phyloP scores from a whole-genome alignment of 2,888 invertebrate genomes.

The Dione vanillae region DNA sequence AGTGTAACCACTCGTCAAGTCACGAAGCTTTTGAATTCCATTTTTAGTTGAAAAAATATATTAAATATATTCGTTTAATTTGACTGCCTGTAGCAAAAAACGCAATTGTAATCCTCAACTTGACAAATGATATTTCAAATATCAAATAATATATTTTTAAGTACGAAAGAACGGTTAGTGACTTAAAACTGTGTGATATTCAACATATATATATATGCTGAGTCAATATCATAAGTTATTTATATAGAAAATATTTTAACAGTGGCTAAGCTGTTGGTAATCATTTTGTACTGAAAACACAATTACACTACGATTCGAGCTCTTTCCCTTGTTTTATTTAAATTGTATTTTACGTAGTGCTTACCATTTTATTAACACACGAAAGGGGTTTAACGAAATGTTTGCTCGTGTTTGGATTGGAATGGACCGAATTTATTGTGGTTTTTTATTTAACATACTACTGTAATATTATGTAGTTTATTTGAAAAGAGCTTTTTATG shows the following conservation, averaged over 20 bases:
- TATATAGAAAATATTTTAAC: background rate
- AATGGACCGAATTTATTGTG: conserved; percentile 21
- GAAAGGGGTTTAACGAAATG: conserved; percentile 32
- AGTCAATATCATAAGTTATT: background rate
- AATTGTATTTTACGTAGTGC: conserved; percentile 38
- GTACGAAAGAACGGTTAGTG: too few relatives aligned
- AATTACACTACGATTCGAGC: conserved; percentile 37
- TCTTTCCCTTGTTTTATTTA: conserved; percentile 40
- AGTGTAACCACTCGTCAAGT: too few relatives aligned
- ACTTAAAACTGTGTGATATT: too few relatives aligned
- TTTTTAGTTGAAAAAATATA: too few relatives aligned
- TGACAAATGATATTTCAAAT: too few relatives aligned
- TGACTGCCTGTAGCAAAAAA: too few relatives aligned
- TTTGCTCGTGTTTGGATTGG: conserved; percentile 20
- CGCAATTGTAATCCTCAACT: too few relatives aligned
- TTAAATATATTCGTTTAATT: too few relatives aligned
- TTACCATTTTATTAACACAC: conserved; percentile 33
- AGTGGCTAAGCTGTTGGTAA: conserved; percentile 40
- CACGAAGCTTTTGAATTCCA: too few relatives aligned
- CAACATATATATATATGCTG: too few relatives aligned
- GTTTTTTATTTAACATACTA: conserved; percentile 10
- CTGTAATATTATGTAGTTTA: conserved; percentile 13
- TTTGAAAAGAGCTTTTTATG: background rate
- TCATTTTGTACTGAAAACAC: conserved; percentile 42
- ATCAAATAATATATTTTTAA: too few relatives aligned